phyloP scores from a whole-genome alignment of 2,797 vertebrate species.

The Phataginus tetradactyla region DNA sequence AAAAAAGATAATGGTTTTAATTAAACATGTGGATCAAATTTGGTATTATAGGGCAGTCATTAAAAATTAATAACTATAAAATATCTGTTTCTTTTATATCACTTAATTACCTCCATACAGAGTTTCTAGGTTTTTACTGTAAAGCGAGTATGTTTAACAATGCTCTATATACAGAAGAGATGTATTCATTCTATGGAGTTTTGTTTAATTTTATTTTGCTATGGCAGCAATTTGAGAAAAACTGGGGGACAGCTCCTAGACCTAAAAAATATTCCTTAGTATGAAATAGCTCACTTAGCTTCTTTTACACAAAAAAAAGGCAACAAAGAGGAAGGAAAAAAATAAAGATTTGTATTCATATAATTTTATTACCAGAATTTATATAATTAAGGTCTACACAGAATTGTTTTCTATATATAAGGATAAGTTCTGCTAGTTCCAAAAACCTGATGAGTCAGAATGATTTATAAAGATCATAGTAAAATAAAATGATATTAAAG shows the following conservation, averaged over 20 bases:
- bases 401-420: slow-evolving; percentile 3
- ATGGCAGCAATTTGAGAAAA: slow-evolving; percentile 40
- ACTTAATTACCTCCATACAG: neutral
- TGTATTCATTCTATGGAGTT: neutral
- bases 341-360: neutral
- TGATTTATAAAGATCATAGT: neutral
- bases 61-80: slow-evolving; percentile 39
- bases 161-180: neutral
- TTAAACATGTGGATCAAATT: slow-evolving; percentile 17
- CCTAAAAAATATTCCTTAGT: slow-evolving; percentile 40
- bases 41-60: neutral
- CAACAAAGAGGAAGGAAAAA: slow-evolving; percentile 3
- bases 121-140: neutral
- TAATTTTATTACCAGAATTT: slow-evolving; percentile 9
- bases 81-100: neutral
- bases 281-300: slow-evolving; percentile 40
- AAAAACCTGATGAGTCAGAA: neutral
- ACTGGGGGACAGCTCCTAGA: neutral
- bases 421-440: neutral
- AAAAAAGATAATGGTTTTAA: slow-evolving; percentile 39
- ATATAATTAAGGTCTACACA: neutral
- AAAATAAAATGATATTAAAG: slow-evolving; percentile 49
- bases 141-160: slow-evolving; percentile 14
- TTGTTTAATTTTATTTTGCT: slow-evolving; percentile 48
- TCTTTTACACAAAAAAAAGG: neutral